Percentiles rank a stretch among this genome's conserved stretches.
Conservation (phyloP, 1,140 invertebrate species). For the Caerostris darwini region DNA sequence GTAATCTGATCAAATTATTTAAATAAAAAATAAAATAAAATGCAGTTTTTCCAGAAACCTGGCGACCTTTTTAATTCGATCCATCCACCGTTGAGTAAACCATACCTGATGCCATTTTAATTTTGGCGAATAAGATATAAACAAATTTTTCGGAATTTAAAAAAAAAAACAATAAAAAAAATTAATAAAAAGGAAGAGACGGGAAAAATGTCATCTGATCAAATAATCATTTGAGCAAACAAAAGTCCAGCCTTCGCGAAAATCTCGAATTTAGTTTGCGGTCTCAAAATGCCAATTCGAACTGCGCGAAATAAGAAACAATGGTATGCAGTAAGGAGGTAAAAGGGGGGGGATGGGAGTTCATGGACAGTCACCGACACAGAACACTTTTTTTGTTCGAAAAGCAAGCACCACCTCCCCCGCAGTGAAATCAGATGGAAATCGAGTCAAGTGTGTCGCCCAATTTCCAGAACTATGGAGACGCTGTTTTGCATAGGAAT, state of each 20-base stretch:
- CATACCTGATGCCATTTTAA: too few species aligned
- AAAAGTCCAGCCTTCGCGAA: neutral
- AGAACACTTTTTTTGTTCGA: neutral
- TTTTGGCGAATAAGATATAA: too few species aligned
- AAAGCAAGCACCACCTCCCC: neutral
- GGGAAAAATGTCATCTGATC: neutral
- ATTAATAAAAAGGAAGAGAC: neutral
- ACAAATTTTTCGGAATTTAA: neutral
- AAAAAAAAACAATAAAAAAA: neutral
- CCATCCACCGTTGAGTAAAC: too few species aligned
- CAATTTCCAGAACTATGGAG: conserved; percentile 13
- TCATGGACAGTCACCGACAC: conserved; percentile 27
- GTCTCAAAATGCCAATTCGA: neutral
- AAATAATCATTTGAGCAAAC: neutral
- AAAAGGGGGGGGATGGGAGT: neutral
- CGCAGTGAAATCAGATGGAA: neutral
- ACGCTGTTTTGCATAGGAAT: conserved; percentile 7
- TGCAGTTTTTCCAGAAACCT: too few species aligned
- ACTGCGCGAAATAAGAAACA: conserved; percentile 2
- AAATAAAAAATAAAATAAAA: too few species aligned
- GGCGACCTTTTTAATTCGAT: too few species aligned
- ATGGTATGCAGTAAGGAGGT: neutral
- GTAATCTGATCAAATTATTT: too few species aligned
- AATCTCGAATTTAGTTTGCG: neutral
- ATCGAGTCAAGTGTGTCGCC: conserved; percentile 1